Percentiles rank a stretch among this genome's conserved stretches.
Evolutionary conservation across 2,113 vertebrate genomes (phyloP).

Genomic region (Elgaria multicarinata): DNA sequence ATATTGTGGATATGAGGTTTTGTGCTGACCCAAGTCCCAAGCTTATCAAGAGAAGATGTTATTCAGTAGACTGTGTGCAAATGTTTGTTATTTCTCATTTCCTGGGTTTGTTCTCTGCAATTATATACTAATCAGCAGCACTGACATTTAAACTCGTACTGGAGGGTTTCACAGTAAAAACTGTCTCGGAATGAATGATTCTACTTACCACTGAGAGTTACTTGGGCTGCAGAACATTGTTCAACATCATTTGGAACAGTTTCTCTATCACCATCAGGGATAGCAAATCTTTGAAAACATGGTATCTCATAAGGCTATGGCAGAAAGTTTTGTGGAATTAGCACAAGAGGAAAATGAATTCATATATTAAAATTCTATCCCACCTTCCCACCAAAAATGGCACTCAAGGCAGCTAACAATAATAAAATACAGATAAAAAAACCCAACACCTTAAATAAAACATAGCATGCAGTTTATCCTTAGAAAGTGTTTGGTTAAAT

Average conservation of each 20-base stretch:
- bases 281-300: not conserved
- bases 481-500: not conserved
- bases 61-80: fast-evolving
- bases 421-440: not conserved
- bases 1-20: not conserved
- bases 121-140: not conserved
- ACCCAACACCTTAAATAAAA: not conserved
- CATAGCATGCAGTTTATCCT: too few relatives aligned
- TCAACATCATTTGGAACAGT: constrained; percentile 24
- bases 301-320: not conserved
- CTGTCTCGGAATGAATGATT: constrained; percentile 39
- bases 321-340: not conserved
- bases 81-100: constrained; percentile 38
- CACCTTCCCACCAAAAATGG: not conserved
- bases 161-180: constrained; percentile 23
- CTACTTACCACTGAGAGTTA: fast-evolving
- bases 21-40: not conserved
- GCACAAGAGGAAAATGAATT: not conserved
- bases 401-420: not conserved
- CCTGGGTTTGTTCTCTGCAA: constrained; percentile 31
- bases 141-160: constrained; percentile 13
- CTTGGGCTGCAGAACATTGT: constrained; percentile 49
- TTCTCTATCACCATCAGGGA: constrained; percentile 18
- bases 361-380: too few relatives aligned
- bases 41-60: constrained; percentile 9